Conservation (phyloP, 1,140 invertebrate species). For the Pogonomyrmex californicus region DNA sequence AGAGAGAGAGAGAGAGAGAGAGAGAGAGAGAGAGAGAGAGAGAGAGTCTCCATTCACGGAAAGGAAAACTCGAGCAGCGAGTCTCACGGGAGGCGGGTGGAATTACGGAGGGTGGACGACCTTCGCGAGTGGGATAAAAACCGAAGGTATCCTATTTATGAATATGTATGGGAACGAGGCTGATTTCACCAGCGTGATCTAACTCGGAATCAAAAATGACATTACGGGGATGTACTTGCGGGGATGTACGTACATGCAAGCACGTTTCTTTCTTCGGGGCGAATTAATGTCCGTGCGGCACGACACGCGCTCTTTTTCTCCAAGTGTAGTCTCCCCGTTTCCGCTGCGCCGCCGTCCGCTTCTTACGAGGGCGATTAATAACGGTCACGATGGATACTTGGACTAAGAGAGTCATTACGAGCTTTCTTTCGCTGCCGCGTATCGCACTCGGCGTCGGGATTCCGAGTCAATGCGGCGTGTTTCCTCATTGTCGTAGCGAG, state of each 20-base stretch:
- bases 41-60: neutral
- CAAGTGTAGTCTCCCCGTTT: conserved; percentile 42
- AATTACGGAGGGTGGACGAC: conserved; percentile 10
- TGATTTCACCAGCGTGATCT: conserved; percentile 45
- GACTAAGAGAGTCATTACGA: conserved; percentile 51
- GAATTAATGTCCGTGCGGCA: conserved; percentile 74
- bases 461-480: conserved; percentile 1
- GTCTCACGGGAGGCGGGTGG: conserved; percentile 1
- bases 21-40: neutral
- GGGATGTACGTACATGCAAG: conserved; percentile 3
- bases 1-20: too few relatives aligned
- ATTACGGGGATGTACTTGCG: conserved; percentile 54
- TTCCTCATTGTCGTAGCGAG: conserved; percentile 1
- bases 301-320: conserved; percentile 73
- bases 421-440: conserved; percentile 47
- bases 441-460: conserved; percentile 46
- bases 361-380: conserved; percentile 58
- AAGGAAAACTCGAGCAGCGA: conserved; percentile 26
- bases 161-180: conserved; percentile 77
- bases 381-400: conserved; percentile 40
- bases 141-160: conserved; percentile 78
- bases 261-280: conserved; percentile 36
- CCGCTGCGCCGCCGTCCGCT: conserved; percentile 17
- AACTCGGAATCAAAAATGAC: conserved; percentile 67
- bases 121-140: conserved; percentile 53